Evolutionary conservation across 2,113 vertebrate genomes (phyloP).

Genomic region (Ancistrus triradiatus): DNA sequence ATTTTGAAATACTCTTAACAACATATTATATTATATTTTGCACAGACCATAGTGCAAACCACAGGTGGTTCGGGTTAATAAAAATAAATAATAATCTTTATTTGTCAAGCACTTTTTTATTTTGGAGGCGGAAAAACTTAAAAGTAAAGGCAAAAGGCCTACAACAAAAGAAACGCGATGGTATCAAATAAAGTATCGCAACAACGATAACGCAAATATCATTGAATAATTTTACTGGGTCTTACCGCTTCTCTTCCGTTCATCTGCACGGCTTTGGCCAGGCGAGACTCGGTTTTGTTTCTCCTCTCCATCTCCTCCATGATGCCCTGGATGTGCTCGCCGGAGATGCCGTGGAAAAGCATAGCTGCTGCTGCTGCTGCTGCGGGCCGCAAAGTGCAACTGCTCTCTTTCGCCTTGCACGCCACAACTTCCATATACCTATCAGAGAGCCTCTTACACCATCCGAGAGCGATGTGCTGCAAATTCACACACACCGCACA

Average conservation of each 20-base stretch:
- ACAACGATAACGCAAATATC: no score
- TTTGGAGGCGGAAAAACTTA: no score
- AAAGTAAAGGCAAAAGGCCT: no score
- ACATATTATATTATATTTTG: no score
- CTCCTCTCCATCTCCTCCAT: constrained; percentile 99
- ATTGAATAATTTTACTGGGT: no score
- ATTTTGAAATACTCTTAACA: no score
- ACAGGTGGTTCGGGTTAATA: neutral
- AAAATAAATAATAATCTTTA: no score
- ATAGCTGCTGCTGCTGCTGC: constrained; percentile 70
- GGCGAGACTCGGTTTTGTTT: constrained; percentile 90
- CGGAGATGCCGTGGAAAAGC: constrained; percentile 99
- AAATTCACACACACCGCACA: constrained; percentile 34
- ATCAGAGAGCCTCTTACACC: constrained; percentile 79
- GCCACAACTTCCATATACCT: constrained; percentile 99
- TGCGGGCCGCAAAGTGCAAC: constrained; percentile 96
- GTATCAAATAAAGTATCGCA: no score
- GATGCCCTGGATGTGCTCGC: constrained; percentile 99
- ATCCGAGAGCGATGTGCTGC: constrained; percentile 72
- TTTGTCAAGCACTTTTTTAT: no score
- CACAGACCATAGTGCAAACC: no score
- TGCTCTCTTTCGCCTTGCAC: constrained; percentile 92
- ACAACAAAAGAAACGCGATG: no score
- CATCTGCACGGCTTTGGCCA: constrained; percentile 91
- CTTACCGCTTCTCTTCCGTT: constrained; percentile 98